Percentiles rank a stretch among this genome's conserved stretches.
Conservation (phyloP, 2,113 vertebrate species). For the Brachypteracias leptosomus region DNA sequence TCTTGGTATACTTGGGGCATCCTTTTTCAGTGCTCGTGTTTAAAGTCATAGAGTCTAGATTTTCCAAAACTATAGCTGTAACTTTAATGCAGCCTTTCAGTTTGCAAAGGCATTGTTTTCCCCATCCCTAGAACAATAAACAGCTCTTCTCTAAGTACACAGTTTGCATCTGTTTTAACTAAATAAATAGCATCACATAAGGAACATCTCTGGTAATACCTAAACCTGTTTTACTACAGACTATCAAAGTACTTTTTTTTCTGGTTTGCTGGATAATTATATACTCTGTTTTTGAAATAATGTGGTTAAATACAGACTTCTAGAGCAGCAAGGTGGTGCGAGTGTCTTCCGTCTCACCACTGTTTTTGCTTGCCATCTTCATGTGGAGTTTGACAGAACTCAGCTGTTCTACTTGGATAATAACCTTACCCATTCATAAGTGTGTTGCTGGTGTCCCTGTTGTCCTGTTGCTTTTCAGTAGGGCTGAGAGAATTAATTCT, state of each 20-base stretch:
- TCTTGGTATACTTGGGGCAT: neutral
- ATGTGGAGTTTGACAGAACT: neutral
- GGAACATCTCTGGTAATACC: neutral
- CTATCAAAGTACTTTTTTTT: constrained; percentile 10
- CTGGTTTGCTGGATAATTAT: neutral
- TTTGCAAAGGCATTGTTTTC: neutral
- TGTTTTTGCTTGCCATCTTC: neutral
- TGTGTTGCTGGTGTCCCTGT: neutral
- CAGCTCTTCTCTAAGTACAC: neutral
- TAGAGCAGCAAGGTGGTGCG: neutral
- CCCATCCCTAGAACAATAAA: neutral
- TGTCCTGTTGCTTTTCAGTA: neutral
- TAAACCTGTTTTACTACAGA: constrained; percentile 25
- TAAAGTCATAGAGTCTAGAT: neutral
- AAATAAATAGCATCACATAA: neutral
- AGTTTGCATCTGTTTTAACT: neutral
- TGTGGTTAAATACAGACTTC: neutral
- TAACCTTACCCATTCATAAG: neutral
- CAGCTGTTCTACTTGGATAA: neutral
- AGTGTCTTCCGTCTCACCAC: neutral
- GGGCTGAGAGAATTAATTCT: neutral
- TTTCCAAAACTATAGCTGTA: neutral
- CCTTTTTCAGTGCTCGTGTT: neutral
- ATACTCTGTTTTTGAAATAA: neutral
- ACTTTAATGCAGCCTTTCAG: neutral